Percentiles rank a stretch among this genome's conserved stretches.
Conservation (phyloP, 2,888 invertebrate species). For the Peribatodes rhomboidaria region DNA sequence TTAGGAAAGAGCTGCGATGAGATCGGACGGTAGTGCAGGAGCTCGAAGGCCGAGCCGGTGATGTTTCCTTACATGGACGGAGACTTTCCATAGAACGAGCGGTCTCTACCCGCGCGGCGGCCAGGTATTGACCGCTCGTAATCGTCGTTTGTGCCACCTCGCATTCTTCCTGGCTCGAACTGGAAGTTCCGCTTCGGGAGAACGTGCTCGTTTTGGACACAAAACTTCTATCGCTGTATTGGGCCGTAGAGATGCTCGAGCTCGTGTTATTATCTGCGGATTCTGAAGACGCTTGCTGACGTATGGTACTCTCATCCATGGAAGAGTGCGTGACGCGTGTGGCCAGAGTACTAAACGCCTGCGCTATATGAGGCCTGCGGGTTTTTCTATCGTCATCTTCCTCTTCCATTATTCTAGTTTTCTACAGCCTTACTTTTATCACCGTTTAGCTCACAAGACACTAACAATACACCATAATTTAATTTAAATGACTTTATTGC, state of each 20-base stretch:
- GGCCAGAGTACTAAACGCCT: slow-evolving; percentile 70
- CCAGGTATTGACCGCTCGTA: slow-evolving; percentile 84
- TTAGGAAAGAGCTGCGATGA: slow-evolving; percentile 88
- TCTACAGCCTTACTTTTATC: slow-evolving; percentile 56
- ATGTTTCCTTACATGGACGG: slow-evolving; percentile 85
- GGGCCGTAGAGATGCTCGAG: slow-evolving; percentile 79
- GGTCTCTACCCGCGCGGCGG: slow-evolving; percentile 85
- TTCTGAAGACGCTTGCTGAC: slow-evolving; percentile 85
- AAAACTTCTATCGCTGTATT: slow-evolving; percentile 81
- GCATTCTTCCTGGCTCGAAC: slow-evolving; percentile 90
- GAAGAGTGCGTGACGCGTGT: slow-evolving; percentile 75
- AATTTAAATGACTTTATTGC: slow-evolving; percentile 72
- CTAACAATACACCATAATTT: slow-evolving; percentile 75
- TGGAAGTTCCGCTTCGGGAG: slow-evolving; percentile 87
- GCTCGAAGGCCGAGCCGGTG: slow-evolving; percentile 85
- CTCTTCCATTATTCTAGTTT: slow-evolving; percentile 76
- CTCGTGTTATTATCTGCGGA: slow-evolving; percentile 85
- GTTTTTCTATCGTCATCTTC: slow-evolving; percentile 78
- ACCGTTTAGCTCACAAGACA: slow-evolving; percentile 63
- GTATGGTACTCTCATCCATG: slow-evolving; percentile 71
- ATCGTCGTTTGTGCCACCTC: slow-evolving; percentile 83
- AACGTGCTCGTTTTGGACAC: slow-evolving; percentile 84
- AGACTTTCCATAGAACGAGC: slow-evolving; percentile 91
- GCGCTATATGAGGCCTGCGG: slow-evolving; percentile 71
- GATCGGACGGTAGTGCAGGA: slow-evolving; percentile 80